Evolutionary conservation across 2,113 vertebrate species (phyloP).

Genomic region (Arvicanthis niloticus): DNA sequence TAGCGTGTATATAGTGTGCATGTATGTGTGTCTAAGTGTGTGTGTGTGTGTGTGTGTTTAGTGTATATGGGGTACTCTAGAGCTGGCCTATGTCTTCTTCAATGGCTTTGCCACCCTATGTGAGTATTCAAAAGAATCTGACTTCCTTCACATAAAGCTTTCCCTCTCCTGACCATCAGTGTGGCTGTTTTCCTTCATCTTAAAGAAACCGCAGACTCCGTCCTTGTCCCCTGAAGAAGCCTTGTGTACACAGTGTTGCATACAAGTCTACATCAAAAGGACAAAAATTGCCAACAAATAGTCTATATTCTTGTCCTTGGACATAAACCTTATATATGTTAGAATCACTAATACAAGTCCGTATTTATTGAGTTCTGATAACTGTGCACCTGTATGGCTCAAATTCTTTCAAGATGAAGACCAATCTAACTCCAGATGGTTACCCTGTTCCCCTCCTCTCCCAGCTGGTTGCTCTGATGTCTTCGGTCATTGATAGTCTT

Average conservation of each 20-base stretch:
- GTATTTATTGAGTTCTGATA: neutral
- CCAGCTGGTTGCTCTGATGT: neutral
- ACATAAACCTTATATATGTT: neutral
- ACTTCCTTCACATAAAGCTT: neutral
- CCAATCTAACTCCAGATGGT: neutral
- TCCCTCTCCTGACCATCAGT: neutral
- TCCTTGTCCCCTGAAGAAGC: neutral
- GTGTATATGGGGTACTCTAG: neutral
- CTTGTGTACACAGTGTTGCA: neutral
- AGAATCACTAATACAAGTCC: neutral
- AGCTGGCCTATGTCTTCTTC: neutral
- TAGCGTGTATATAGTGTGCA: neutral
- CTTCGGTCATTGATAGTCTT: neutral
- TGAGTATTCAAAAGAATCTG: neutral
- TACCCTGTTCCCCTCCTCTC: accelerated
- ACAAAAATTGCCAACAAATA: neutral
- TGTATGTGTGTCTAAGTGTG: neutral
- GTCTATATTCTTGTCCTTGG: neutral
- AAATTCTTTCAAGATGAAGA: neutral
- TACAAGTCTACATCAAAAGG: neutral
- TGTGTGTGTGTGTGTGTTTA: neutral
- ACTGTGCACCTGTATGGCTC: neutral
- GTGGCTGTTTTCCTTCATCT: neutral
- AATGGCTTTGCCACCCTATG: neutral
- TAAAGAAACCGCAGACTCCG: neutral